A percentile compares a stretch with the other conserved stretches of the same genome.
Evolutionary conservation across 2,113 vertebrate genomes (phyloP).

Genomic region (Fukomys damarensis): DNA sequence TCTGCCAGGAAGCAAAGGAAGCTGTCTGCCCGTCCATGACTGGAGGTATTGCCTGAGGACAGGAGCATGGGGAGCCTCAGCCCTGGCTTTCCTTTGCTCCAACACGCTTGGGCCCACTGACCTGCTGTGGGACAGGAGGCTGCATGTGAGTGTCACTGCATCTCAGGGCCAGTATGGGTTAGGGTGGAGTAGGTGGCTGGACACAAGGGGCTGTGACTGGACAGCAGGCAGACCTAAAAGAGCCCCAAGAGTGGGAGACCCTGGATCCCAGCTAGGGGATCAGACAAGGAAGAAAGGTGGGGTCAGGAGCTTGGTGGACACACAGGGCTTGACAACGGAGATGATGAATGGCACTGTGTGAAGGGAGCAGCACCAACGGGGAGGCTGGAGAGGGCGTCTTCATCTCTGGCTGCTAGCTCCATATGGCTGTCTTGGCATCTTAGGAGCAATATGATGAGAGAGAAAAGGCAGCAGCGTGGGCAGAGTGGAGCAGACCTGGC

Average conservation of each 20-base stretch:
- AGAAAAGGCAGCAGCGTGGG: background rate
- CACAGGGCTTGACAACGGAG: background rate
- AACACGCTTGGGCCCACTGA: background rate
- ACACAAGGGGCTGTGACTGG: background rate
- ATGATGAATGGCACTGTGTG: background rate
- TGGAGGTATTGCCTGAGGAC: background rate
- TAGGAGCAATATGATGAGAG: background rate
- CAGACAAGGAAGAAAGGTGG: background rate
- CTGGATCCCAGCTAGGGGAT: background rate
- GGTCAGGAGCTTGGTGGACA: background rate
- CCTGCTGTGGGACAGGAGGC: background rate
- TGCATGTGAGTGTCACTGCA: conserved; percentile 57
- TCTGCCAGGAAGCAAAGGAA: conserved; percentile 72
- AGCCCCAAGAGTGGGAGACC: background rate
- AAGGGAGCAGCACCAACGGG: background rate
- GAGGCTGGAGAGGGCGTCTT: background rate
- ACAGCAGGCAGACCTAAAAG: background rate
- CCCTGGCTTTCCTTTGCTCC: background rate
- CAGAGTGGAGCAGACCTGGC: too few relatives aligned
- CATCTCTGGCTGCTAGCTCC: background rate
- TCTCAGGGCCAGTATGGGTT: rapidly evolving
- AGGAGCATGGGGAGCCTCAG: background rate
- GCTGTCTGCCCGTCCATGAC: background rate
- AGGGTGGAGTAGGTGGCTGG: background rate
- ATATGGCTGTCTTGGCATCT: rapidly evolving